Percentiles rank a stretch among this genome's conserved stretches.
Evolutionary conservation across 2,113 vertebrate genomes (phyloP).

Genomic region (Panthera uncia): DNA sequence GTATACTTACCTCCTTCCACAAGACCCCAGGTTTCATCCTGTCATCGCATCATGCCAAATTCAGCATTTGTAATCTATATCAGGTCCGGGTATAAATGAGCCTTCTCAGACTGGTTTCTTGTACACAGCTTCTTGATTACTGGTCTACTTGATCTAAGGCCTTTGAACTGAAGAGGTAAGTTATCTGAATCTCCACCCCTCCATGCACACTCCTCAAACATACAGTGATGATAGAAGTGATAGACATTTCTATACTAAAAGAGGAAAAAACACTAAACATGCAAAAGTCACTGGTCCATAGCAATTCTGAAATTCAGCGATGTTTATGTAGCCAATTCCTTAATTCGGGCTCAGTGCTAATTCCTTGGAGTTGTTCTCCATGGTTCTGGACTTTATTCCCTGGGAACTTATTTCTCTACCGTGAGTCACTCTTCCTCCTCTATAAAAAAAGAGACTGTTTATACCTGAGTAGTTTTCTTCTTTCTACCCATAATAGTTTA

Average conservation of each 20-base stretch:
- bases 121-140: neutral
- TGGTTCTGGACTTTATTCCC: neutral
- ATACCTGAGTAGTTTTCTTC: neutral
- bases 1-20: neutral
- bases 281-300: neutral
- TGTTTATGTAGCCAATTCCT: neutral
- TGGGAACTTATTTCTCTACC: neutral
- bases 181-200: neutral
- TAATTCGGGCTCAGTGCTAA: neutral
- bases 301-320: neutral
- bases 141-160: neutral
- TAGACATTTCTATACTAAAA: neutral
- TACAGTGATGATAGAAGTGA: neutral
- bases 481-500: neutral
- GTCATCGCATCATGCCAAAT: neutral
- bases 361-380: neutral
- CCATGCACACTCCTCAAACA: neutral
- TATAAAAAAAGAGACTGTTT: neutral
- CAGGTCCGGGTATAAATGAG: neutral
- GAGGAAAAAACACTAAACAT: neutral
- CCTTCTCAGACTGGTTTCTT: neutral
- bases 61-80: neutral
- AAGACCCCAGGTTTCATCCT: neutral
- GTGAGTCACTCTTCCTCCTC: neutral
- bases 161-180: neutral